Evolutionary conservation across 2,113 vertebrate species (phyloP), one percentile per base, ranked within the genome.

Genomic region (Mesocricetus auratus): DNA sequence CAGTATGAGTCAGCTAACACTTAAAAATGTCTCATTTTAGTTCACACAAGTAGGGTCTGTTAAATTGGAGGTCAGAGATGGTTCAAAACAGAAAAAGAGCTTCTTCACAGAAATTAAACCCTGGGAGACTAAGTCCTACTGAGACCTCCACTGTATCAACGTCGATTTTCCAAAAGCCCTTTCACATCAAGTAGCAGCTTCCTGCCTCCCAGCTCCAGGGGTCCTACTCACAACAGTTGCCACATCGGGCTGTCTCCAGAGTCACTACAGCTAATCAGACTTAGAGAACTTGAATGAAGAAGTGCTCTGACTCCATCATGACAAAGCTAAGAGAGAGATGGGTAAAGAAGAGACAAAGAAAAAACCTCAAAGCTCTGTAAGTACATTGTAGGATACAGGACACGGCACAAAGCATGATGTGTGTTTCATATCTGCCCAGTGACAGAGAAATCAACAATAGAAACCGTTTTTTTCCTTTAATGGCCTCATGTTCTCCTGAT

Each of bases 11-110:
- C 33, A 60, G 36, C n/a, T 64, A 69, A 16, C 31, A 69, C 68
- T 90, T 79, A 45, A 91, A 91, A 56, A 86, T 78, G 5, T 68
- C 95, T 95, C 62, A 19, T 64, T 95, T 94, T 85, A 42, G 53
- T 90, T 95, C 56, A 29, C 12, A 16, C 64, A 88, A 88, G 78
- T 36, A 92, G 50, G 60, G 16, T 36, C 74, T 90, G 36, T 75
- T 92, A 92, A 93, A 66, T 13, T 64, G 73, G 93, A 86, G 86
- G 56, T 75, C 73, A 94, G 71, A 89, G 36, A 69, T 53, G 5
- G 36, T 62, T 93, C 86, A 64, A 60, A 91, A 64, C 22, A 93
- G 22, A 92, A 86, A 86, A 83, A 42, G 4, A 15, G 5, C n/a
- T 83, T 82, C 39, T 33, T 89, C 31, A 1, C 47, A 36, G 88